Evolutionary conservation across 1,140 invertebrate genomes (phyloP), one percentile per base, ranked within the genome.

Genomic region (Caenorhabditis latens): DNA sequence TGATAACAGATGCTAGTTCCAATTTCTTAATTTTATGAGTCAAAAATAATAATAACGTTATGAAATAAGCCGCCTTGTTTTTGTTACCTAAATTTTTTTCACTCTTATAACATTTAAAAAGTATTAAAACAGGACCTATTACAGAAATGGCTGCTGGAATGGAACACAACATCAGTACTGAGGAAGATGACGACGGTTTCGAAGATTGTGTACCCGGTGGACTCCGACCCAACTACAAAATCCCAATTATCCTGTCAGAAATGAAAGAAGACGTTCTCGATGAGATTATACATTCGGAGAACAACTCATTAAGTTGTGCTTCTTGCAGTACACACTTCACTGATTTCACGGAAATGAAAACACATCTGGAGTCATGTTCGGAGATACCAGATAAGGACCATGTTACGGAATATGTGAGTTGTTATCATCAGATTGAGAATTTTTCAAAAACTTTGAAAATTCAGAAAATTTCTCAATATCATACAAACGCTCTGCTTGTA

Each of bases 161-260:
- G 32, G 32, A 32, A 32, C 32, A 32, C 24, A 13, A 63, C 65
- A 13, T 40, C 13, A 19, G 32, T 42, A 9, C 40, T 42, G 40
- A 42, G 9, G 32, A 32, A 40, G 24, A 32, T 14, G 65, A 71
- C 42, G 65, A 43, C 19, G 65, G 65, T n/a, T 71, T 71, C 19
- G 65, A 71, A 19, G 65, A 71, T 21, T 71, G 65, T 71, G 65
- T 71, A 2, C 24, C 21, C 19, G 65, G 65, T 0, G 65, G 65
- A 4, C 40, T 71, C 8, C 65, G 65, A 2, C 65, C 65, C 16
- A 71, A 71, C 24, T 71, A 71, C 65, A 71, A 71, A 46, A 71
- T 71, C 5, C 65, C 65, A 71, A 46, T 71, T 46, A 40, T 71
- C 42, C 42, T 71, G 24, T 16, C 65, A 6, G 65, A 71, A 5